Percentiles rank a stretch among this genome's conserved stretches.
Evolutionary conservation across 2,888 invertebrate species (phyloP).

Genomic region (Plusia festucae): DNA sequence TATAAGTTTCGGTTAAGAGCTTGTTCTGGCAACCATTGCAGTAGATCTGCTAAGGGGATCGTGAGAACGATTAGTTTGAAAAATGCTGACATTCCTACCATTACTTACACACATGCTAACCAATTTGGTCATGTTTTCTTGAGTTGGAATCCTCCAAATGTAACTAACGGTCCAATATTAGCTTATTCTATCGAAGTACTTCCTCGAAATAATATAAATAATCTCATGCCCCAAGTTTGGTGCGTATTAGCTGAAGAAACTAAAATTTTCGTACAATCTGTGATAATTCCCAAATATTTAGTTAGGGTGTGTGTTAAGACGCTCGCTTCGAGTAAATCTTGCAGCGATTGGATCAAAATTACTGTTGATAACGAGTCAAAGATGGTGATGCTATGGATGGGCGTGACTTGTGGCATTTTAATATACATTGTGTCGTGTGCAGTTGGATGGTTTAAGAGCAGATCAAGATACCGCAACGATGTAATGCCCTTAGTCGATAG

Average conservation of each 20-base stretch:
- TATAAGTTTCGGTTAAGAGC: constrained; percentile 80
- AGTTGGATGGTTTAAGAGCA: constrained; percentile 64
- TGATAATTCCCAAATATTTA: constrained; percentile 63
- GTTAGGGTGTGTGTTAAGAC: constrained; percentile 63
- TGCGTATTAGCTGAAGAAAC: constrained; percentile 69
- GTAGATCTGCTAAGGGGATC: constrained; percentile 73
- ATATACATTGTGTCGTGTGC: constrained; percentile 66
- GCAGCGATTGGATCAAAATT: constrained; percentile 57
- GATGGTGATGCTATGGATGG: constrained; percentile 68
- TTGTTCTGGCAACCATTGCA: constrained; percentile 72
- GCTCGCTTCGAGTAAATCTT: constrained; percentile 57
- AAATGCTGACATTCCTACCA: constrained; percentile 71
- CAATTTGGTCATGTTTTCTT: constrained; percentile 68
- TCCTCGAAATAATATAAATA: constrained; percentile 60
- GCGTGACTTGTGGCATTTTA: constrained; percentile 69
- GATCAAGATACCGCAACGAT: constrained; percentile 59
- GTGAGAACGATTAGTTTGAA: constrained; percentile 73
- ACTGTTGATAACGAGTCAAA: constrained; percentile 37
- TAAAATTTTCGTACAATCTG: constrained; percentile 59
- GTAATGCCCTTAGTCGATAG: constrained; percentile 72
- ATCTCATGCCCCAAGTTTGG: constrained; percentile 70
- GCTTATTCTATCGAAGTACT: constrained; percentile 78
- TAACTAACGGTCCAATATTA: constrained; percentile 79
- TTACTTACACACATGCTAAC: constrained; percentile 60
- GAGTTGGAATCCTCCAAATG: constrained; percentile 75